Evolutionary conservation across 2,113 vertebrate species (phyloP), one percentile per base, ranked within the genome.

Genomic region (Acanthochromis polyacanthus): DNA sequence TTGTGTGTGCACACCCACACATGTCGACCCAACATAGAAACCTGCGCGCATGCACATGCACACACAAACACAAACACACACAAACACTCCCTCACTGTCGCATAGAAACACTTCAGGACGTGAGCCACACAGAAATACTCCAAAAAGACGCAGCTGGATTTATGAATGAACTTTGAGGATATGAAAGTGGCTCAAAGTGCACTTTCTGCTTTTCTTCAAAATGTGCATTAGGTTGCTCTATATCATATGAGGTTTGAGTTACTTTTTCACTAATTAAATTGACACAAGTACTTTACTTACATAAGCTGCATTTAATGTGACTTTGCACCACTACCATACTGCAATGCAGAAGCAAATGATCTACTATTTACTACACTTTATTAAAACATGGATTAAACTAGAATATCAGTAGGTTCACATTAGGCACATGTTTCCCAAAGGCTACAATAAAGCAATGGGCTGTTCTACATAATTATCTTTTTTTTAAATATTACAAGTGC

Each of bases 161-260:
- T 80, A 84, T 88, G 87, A 92, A 92, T 92, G 89, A 86, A 88
- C 17, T 4, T 45, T 56, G 2, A 56, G 38, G 3, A 51, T 23
- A 25, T 12, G 28, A 56, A 68, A 77, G 71, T 19, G 25, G 16
- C 5, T 58, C 17, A 32, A 4, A 51, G 15, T 56, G 36, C 25
- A 30, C 20, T 36, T 65, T 5, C 5, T 32, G 43, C 4, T 48
- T 67, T 55, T 48, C 25, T 55, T 25, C 6, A n/a, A 46, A 43
- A 45, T 38, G 11, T 53, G 30, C 5, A 16, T 30, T 23, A 32
- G 1, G 2, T 46, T 16, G 6, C n/a, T 55, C 16, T 50, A 1
- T 22, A 30, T 16, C 59, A 32, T 2, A 51, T 30, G 20, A 2
- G 4, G 46, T 73, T 20, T 53, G 4, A 55, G 20, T 57, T 12